Conservation (phyloP, 2,797 vertebrate species). For the Onychomys leucogaster region DNA sequence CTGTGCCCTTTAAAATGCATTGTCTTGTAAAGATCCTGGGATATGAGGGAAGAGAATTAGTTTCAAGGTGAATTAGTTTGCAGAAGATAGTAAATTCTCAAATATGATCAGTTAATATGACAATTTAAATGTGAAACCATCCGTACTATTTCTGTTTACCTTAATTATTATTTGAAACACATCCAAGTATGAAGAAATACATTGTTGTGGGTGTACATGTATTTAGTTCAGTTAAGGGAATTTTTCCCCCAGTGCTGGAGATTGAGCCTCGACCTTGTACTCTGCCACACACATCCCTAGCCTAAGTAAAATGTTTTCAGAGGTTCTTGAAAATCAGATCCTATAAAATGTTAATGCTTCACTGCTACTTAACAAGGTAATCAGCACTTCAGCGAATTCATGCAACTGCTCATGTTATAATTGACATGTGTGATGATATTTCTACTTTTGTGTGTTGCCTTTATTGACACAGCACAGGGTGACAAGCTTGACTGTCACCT, state of each 20-base stretch:
- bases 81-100: conserved; percentile 48
- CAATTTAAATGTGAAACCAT: conserved; percentile 40
- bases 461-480: conserved; percentile 43
- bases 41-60: conserved; percentile 35
- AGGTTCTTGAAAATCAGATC: conserved; percentile 28
- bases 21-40: conserved; percentile 36
- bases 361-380: conserved; percentile 8
- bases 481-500: conserved; percentile 40
- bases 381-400: neutral
- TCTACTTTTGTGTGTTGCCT: neutral
- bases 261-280: neutral
- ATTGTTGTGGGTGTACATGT: neutral
- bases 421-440: conserved; percentile 36
- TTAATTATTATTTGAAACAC: conserved; percentile 48
- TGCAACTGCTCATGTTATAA: neutral
- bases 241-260: neutral
- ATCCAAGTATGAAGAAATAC: conserved; percentile 8
- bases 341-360: conserved; percentile 21
- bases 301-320: neutral
- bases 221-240: neutral
- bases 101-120: conserved; percentile 2
- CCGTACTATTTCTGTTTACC: conserved; percentile 50
- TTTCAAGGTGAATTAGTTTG: conserved; percentile 38
- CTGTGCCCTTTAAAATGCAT: conserved; percentile 40
- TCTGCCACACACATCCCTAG: neutral